Evolutionary conservation across 2,888 invertebrate species (phyloP).

Genomic region (Bembecia ichneumoniformis): DNA sequence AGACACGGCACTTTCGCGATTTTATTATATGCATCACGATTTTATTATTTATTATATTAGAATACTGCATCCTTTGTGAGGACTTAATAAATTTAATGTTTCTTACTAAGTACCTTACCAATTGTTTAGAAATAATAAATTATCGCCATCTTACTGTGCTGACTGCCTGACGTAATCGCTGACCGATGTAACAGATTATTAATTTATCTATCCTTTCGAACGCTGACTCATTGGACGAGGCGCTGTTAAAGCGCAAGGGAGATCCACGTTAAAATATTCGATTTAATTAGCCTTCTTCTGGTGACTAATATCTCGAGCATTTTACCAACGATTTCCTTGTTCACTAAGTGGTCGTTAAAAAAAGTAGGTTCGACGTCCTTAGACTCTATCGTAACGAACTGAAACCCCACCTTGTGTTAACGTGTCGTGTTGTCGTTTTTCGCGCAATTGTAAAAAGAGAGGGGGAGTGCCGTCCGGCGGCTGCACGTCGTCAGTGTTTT

Average conservation of each 20-base stretch:
- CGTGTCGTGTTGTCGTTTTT: conserved; percentile 21
- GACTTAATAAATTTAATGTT: too few species aligned
- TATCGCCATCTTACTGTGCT: conserved; percentile 6
- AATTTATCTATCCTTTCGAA: conserved; percentile 33
- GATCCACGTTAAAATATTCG: conserved; percentile 28
- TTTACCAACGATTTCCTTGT: conserved; percentile 23
- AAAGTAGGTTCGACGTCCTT: conserved; percentile 20
- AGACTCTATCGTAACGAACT: conserved; percentile 19
- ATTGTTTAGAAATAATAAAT: neutral
- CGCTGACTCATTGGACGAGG: conserved; percentile 35
- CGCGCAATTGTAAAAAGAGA: conserved; percentile 25
- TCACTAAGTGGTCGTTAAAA: conserved; percentile 3
- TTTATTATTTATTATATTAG: too few species aligned
- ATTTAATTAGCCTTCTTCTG: conserved; percentile 41
- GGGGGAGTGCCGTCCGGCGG: conserved; percentile 14
- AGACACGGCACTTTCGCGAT: too few species aligned
- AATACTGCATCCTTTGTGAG: too few species aligned
- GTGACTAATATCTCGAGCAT: conserved; percentile 39
- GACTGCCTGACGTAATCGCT: conserved; percentile 39
- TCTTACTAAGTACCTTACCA: neutral
- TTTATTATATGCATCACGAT: too few species aligned
- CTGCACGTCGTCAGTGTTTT: conserved; percentile 36
- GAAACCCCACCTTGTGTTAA: conserved; percentile 30
- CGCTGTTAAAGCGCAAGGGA: conserved; percentile 14
- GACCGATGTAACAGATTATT: conserved; percentile 36